These are phyloP conservation scores for Iguana delicatissima DNA, from an alignment of 2,797 vertebrate species.

Conservation along the genomic window DNA sequence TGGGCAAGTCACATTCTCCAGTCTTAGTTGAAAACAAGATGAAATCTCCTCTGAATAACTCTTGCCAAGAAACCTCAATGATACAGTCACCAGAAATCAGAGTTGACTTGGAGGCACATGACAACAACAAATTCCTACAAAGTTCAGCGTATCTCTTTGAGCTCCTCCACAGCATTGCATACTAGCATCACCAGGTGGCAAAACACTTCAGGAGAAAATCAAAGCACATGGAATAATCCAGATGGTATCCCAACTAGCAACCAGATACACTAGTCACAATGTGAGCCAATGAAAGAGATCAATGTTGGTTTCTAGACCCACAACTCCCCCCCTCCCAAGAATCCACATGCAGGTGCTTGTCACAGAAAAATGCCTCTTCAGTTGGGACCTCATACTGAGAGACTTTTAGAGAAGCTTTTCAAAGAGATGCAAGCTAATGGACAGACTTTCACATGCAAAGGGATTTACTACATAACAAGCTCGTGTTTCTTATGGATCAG, in stretches of 20 bases:
- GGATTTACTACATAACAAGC: slow-evolving; percentile 12
- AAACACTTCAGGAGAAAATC: slow-evolving; percentile 5
- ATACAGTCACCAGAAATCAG: neutral
- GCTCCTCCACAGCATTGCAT: neutral
- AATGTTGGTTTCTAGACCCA: neutral
- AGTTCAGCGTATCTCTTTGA: neutral
- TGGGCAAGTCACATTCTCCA: neutral
- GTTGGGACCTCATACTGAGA: neutral
- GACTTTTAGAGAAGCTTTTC: neutral
- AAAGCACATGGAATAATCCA: neutral
- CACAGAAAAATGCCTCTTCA: slow-evolving; percentile 20
- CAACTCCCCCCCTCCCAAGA: neutral
- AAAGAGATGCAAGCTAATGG: neutral
- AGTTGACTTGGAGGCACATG: neutral
- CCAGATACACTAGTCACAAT: slow-evolving; percentile 26
- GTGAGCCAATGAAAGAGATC: slow-evolving; percentile 4
- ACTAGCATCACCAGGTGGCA: neutral
- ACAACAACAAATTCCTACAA: neutral
- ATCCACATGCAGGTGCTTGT: neutral
- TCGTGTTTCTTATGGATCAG: slow-evolving; percentile 15
- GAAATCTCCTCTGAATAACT: too few relatives aligned
- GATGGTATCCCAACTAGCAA: slow-evolving; percentile 10
- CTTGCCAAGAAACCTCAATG: neutral
- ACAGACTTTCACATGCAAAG: neutral
- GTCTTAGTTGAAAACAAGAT: neutral